Base-by-base conservation (phyloP, 2,113 vertebrate genomes). In the Eulemur rufifrons region DNA sequence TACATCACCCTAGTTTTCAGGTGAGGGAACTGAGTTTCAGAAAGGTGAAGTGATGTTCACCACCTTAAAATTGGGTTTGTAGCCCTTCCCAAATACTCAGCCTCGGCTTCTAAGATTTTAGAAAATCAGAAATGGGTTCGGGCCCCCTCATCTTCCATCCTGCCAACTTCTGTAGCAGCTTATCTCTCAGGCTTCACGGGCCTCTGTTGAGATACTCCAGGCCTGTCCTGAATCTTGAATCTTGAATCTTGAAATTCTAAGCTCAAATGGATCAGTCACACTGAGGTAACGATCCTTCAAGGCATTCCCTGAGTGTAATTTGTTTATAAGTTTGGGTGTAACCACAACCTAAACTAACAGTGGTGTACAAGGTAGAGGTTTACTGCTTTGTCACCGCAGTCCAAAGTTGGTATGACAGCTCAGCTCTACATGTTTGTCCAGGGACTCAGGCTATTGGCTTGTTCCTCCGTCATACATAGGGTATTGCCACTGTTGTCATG, bases 171-270 rank as follows among this genome's bases (percentile, higher is more conserved):
- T 52, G 1, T 42, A 54, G 18, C 6, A 64, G 27, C 78, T 89
- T 77, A 76, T 1, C 54, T 88, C 37, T 88, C 29, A 32, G 66
- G 69, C 23, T 83, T 54, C 29, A 6, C n/a, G 52, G 82, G 20
- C 52, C 47, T 78, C 74, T 80, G 7, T 37, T 59, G 81, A 80
- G 23, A 32, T 64, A 73, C 20, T 63, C 32, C 23, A 76, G 52
- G 15, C 23, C 68, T n/a, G 6, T 71, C 61, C 27, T 50, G 34
- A 88, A 92, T 78, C 64, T 90, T 84, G 56, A 88, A 92, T 78
- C 64, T 90, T 84, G 56, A 81, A 63, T 95, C 66, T 56, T 73
- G 45, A 88, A 64, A 94, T 77, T 59, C 78, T 89, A 91, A 84
- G 50, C 42, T 90, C 45, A 80, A 66, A 69, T 80, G 27, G 12